A percentile compares a stretch with the other conserved stretches of the same genome.
phyloP scores from a whole-genome alignment of 92 coral and sea anemone species.

The Diadumene lineata region DNA sequence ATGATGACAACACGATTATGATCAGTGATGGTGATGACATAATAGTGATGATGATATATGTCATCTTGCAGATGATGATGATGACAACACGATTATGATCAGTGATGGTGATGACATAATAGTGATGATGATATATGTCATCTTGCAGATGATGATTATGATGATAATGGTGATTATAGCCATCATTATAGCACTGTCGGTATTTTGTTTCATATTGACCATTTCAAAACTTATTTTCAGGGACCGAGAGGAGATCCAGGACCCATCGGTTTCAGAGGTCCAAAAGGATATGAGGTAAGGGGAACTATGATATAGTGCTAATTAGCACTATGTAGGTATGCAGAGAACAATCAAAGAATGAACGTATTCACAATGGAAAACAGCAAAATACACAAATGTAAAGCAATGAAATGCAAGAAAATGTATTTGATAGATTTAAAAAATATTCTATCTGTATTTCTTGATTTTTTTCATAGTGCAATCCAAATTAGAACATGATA shows the following conservation, averaged over 20 bases:
- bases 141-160: not conserved
- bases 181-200: no score
- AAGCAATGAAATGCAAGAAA: no score
- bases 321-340: no score
- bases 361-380: no score
- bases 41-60: no score
- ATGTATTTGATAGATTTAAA: no score
- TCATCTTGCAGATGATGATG: not conserved
- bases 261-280: constrained; percentile 43
- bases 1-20: no score
- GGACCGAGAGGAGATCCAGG: constrained; percentile 58
- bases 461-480: no score
- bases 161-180: not conserved
- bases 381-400: no score
- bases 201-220: not conserved
- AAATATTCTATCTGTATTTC: no score
- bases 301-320: not conserved
- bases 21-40: not conserved
- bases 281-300: constrained; percentile 51
- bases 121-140: not conserved
- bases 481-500: no score
- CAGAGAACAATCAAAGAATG: no score
- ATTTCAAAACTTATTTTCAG: constrained; percentile 13
- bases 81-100: not conserved
- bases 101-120: not conserved